Base-by-base conservation (phyloP, 2,797 vertebrate species). In the Megaceryle alcyon region DNA sequence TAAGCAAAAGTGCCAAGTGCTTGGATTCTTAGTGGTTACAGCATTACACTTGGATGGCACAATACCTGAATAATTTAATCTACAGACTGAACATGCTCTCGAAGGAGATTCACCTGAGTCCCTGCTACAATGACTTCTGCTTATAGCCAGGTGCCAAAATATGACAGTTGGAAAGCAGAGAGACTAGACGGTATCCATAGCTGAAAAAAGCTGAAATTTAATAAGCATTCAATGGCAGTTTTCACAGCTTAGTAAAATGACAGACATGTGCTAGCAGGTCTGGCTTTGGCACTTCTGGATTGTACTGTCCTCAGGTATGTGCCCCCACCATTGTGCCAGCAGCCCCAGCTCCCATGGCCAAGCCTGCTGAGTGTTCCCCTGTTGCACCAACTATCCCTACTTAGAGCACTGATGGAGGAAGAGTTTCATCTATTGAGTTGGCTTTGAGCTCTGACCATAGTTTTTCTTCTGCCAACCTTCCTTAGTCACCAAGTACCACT, bases 201-300 rank as follows among this genome's bases (percentile, higher is more conserved):
- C 73, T 86, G 82, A 94, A 71, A 96, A 75, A 95, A 92, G 71
- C 25, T 93, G 88, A 77, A 70, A 95, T 75, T 91, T 84, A 91
- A 77, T 81, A 92, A 82, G 75, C 79, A 78, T 65, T 91, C 84
- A 71, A 82, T 23, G 54, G 78, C 78, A 82, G 63, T 84, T 93
- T 92, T 88, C 83, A 92, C 90, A 96, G 92, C 75, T 96, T 88
- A 92, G 44, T 88, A 51, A 0, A 3, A 60, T 56, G 41, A 86
- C 77, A 92, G 89, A 93, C 53, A 16, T 5, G 37, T 89, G 39
- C 81, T 86, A 93, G 70, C 80, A 90, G 82, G 73, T 33, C 81
- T 54, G 59, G 35, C 43, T 84, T 92, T 4, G 0, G 21, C 56
- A 44, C 35, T 79, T 70, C 7, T 6, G 79, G 70, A 25, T 43